Percentiles rank a stretch among this genome's conserved stretches.
These are phyloP conservation scores for Chloroceryle amazona DNA, from an alignment of 2,797 vertebrate species.

Conservation along the genomic window DNA sequence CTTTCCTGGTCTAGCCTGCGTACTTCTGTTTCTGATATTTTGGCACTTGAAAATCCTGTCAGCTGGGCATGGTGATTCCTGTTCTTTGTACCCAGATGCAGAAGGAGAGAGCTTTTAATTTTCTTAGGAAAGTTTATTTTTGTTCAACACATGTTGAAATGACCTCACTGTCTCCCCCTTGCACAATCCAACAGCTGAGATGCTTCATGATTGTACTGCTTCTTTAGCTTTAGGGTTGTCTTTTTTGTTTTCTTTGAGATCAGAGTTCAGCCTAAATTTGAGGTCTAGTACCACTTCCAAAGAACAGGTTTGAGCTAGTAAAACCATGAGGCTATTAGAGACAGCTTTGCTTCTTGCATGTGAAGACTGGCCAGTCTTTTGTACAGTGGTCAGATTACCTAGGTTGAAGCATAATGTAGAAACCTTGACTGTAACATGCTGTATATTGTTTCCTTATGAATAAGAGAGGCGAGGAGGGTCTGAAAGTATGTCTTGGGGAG, in stretches of 20 bases:
- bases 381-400: not conserved
- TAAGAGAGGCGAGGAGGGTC: not conserved
- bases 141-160: not conserved
- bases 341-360: not conserved
- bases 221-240: not conserved
- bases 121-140: not conserved
- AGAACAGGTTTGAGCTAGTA: not conserved
- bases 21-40: not conserved
- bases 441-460: not conserved
- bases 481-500: not conserved
- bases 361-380: not conserved
- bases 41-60: not conserved
- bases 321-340: not conserved
- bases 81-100: not conserved
- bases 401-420: not conserved
- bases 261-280: not conserved
- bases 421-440: not conserved
- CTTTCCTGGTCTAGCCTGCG: not conserved
- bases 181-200: not conserved
- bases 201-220: not conserved
- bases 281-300: not conserved
- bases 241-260: not conserved
- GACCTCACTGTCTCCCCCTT: not conserved
- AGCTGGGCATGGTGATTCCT: not conserved
- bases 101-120: not conserved